A percentile compares a stretch with the other conserved stretches of the same genome.
Conservation (phyloP, 2,113 vertebrate genomes). For the Eonycteris spelaea region DNA sequence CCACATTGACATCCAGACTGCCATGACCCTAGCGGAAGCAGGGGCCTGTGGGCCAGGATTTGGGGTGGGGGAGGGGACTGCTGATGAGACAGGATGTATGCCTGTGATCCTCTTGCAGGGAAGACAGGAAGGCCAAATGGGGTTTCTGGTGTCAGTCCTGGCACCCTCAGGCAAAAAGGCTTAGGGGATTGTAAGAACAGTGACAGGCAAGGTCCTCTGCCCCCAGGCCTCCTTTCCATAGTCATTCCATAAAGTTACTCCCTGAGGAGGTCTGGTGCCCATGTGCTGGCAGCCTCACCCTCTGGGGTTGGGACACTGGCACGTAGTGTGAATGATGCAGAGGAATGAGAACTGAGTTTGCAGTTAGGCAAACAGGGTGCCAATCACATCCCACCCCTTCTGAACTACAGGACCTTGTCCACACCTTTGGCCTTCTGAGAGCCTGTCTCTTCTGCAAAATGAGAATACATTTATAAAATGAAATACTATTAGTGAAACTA, state of each 20-base stretch:
- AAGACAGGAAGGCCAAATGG: slow-evolving; percentile 70
- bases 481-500: not conserved
- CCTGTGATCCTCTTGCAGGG: slow-evolving; percentile 61
- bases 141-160: slow-evolving; percentile 71
- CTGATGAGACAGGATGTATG: slow-evolving; percentile 59
- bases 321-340: not conserved
- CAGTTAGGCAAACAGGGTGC: not conserved
- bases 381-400: not conserved
- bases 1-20: slow-evolving; percentile 35
- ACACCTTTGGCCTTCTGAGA: not conserved
- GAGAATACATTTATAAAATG: not conserved
- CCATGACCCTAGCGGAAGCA: slow-evolving; percentile 61
- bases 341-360: not conserved
- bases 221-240: not conserved
- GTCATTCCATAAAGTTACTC: not conserved
- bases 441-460: not conserved
- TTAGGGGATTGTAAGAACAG: slow-evolving; percentile 35
- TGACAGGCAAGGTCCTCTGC: slow-evolving; percentile 20
- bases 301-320: not conserved
- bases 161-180: slow-evolving; percentile 53
- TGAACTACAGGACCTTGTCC: not conserved
- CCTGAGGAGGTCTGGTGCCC: not conserved
- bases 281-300: not conserved
- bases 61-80: not conserved
- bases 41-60: slow-evolving; percentile 33